Conservation (phyloP, 1,140 invertebrate genomes). For the Ostrea edulis region DNA sequence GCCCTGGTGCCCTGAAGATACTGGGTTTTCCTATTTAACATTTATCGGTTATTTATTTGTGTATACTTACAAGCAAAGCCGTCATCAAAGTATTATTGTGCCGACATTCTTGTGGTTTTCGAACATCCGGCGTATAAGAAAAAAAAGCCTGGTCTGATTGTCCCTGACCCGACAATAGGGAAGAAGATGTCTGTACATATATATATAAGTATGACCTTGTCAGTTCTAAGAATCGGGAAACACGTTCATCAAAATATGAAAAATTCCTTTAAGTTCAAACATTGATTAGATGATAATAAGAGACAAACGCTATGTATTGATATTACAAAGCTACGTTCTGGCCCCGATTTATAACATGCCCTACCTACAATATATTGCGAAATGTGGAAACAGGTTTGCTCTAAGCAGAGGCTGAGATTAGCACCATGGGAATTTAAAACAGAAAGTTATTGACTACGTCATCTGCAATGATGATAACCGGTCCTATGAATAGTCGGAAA, state of each 20-base stretch:
- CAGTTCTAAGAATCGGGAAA: too few relatives aligned
- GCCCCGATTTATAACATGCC: background rate
- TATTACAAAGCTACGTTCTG: background rate
- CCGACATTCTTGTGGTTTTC: background rate
- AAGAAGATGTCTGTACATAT: too few relatives aligned
- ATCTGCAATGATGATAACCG: background rate
- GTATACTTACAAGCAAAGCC: background rate
- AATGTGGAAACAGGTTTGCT: background rate
- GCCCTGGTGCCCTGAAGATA: background rate
- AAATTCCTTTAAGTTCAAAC: too few relatives aligned
- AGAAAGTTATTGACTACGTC: background rate
- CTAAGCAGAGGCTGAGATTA: background rate
- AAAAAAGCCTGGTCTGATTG: background rate
- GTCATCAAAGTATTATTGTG: background rate
- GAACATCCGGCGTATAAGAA: constrained; percentile 7
- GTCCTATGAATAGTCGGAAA: background rate
- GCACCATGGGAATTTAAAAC: background rate
- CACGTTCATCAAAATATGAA: too few relatives aligned
- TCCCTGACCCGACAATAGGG: background rate
- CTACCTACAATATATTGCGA: background rate
- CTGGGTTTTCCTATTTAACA: background rate
- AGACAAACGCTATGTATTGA: background rate
- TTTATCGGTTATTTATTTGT: background rate
- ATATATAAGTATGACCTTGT: too few relatives aligned
- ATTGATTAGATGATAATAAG: background rate